Base-by-base conservation (phyloP, 2,113 vertebrate species). In the Vimba vimba region DNA sequence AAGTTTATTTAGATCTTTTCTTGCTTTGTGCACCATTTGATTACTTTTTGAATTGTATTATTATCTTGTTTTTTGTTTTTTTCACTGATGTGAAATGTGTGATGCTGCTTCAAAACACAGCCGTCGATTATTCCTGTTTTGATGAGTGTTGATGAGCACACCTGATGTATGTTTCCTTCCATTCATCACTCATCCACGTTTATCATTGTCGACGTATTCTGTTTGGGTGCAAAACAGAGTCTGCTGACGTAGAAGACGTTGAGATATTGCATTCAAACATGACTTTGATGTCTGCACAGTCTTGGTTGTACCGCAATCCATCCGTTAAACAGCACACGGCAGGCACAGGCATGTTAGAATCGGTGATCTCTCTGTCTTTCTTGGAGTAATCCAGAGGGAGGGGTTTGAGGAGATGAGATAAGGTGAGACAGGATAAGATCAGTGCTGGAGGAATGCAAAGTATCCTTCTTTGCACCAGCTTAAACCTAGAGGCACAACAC, bases 361-460 rank as follows among this genome's bases (percentile, higher is more conserved):
- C 64, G 55, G 57, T 9, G 21, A 73, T 86, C n/a, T 33, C 66
- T 87, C 27, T 78, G 68, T 77, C 55, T 45, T 30, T 39, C 30
- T 66, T 23, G 19, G 52, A n/a, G 55, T 76, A 66, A 60, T 30
- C 17, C 27, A 36, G 52, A 90, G 83, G 57, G 71, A 78, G 85
- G 86, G 74, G 17, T 59, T 55, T 69, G 76, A 79, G 71, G 52
- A 76, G 33, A 50, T 79, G 68, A 86, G 85, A 86, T 78, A 80
- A 66, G 84, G 69, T 85, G 33, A 69, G 69, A 45, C 8, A 74
- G 86, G 91, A 92, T 91, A 91, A 87, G 55, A 88, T 92, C 89
- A 78, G 47, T 59, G 76, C 55, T 33, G 78, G 69, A 69, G 86
- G 47, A 91, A 86, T 83, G 74, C 73, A 79, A 86, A 60, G 9